phyloP scores from a whole-genome alignment of 2,797 vertebrate genomes.

The Tenualosa thibaudeaui region DNA sequence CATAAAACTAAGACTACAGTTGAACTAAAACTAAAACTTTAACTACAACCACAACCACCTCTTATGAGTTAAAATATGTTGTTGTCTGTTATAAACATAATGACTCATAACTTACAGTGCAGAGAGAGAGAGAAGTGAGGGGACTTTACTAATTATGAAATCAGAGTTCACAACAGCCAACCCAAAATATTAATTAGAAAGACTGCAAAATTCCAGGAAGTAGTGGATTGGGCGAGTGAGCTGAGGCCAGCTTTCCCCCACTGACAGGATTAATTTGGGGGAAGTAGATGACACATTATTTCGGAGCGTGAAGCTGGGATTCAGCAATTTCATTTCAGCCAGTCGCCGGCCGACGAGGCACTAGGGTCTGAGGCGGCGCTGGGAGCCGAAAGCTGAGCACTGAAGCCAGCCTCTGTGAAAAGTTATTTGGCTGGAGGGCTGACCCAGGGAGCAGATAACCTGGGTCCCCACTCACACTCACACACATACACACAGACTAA shows the following conservation, averaged over 20 bases:
- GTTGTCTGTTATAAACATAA: neutral
- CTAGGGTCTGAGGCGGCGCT: neutral
- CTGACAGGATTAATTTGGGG: constrained; percentile 57
- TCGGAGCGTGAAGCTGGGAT: constrained; percentile 46
- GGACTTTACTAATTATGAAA: constrained; percentile 56
- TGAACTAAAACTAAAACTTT: neutral
- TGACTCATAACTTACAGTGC: neutral
- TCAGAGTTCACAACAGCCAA: constrained; percentile 52
- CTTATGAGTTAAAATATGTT: neutral
- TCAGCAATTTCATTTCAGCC: constrained; percentile 44
- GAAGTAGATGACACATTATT: constrained; percentile 54
- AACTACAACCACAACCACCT: neutral
- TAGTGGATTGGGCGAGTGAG: constrained; percentile 40
- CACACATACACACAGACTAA: neutral
- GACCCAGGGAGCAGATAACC: constrained; percentile 6
- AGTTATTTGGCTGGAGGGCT: constrained; percentile 36
- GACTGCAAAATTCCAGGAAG: constrained; percentile 45
- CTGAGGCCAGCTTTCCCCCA: constrained; percentile 37
- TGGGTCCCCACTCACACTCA: constrained; percentile 1
- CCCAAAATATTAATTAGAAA: constrained; percentile 60
- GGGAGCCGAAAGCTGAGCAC: neutral
- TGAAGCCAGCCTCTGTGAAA: constrained; percentile 16
- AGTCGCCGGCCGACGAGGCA: neutral
- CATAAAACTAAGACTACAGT: neutral
- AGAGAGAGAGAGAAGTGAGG: neutral